Evolutionary conservation across 2,888 invertebrate species (phyloP).

Genomic region (Neelides folsomi): DNA sequence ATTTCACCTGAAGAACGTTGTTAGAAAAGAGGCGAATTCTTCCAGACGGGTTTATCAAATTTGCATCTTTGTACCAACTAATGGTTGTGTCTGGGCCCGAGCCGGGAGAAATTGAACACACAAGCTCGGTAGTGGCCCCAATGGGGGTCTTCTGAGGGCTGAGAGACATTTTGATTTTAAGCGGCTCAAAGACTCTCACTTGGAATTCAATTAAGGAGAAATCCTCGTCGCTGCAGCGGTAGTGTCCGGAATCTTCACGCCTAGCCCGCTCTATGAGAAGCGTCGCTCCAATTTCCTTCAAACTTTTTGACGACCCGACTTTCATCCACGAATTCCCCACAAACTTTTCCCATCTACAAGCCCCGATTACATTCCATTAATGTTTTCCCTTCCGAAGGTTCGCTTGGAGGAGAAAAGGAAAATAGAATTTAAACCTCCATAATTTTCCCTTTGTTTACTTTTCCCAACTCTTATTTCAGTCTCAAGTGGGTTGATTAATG

Average conservation of each 20-base stretch:
- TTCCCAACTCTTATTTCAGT: no score
- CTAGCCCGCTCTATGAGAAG: conserved; percentile 22
- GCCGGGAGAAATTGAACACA: conserved; percentile 41
- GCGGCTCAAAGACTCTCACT: conserved; percentile 23
- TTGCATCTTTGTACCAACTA: conserved; percentile 49
- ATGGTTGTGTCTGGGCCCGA: conserved; percentile 68
- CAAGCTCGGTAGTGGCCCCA: conserved; percentile 25
- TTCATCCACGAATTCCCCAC: conserved; percentile 25
- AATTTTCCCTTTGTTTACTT: no score
- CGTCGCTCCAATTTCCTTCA: conserved; percentile 24
- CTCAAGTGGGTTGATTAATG: no score
- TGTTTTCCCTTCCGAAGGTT: no score
- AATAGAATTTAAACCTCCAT: no score
- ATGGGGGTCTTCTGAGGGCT: conserved; percentile 26
- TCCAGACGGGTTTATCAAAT: conserved; percentile 30
- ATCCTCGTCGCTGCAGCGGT: conserved; percentile 24
- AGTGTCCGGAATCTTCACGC: conserved; percentile 22
- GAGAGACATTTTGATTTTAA: conserved; percentile 23
- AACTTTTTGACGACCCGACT: conserved; percentile 16
- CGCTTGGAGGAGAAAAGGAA: no score
- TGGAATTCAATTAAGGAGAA: conserved; percentile 21
- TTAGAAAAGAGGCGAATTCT: conserved; percentile 24
- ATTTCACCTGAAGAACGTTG: conserved; percentile 26
- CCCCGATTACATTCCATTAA: no score
- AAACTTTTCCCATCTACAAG: conserved; percentile 29